Conservation (phyloP, 2,797 vertebrate genomes). For the Gastrophryne carolinensis region DNA sequence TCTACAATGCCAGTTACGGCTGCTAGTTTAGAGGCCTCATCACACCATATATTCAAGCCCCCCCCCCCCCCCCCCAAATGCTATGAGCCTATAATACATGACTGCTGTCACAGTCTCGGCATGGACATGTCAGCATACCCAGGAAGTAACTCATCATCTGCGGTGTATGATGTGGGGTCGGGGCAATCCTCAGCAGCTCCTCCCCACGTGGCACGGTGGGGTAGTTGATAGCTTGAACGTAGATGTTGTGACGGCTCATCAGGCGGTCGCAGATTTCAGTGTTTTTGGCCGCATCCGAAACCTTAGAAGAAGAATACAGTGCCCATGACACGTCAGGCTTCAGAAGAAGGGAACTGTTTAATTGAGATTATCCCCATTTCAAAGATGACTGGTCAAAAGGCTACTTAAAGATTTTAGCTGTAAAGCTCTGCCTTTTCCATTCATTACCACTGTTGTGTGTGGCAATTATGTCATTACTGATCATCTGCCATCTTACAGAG, state of each 20-base stretch:
- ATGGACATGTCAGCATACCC: conserved; percentile 83
- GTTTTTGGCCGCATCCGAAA: conserved; percentile 91
- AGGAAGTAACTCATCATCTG: conserved; percentile 97
- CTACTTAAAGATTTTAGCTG: too few species aligned
- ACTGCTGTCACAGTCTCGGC: neutral
- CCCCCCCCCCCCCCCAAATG: too few species aligned
- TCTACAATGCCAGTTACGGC: too few species aligned
- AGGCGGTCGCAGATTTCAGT: conserved; percentile 87
- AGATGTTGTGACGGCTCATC: conserved; percentile 91
- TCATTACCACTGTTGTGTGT: too few species aligned
- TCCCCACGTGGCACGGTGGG: conserved; percentile 91
- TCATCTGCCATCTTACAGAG: too few species aligned
- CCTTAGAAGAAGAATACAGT: conserved; percentile 63
- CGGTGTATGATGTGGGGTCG: conserved; percentile 92
- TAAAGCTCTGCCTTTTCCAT: too few species aligned
- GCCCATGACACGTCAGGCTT: too few species aligned
- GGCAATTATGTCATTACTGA: too few species aligned
- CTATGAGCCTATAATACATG: neutral
- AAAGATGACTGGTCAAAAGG: too few species aligned
- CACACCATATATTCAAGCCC: neutral
- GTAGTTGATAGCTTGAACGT: conserved; percentile 97
- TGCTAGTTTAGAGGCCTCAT: too few species aligned
- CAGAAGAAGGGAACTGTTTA: too few species aligned
- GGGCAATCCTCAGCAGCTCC: conserved; percentile 91
- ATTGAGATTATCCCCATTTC: too few species aligned